These are phyloP conservation scores for Intellagama lesueurii DNA, from an alignment of 2,797 vertebrate species.

Conservation along the genomic window DNA sequence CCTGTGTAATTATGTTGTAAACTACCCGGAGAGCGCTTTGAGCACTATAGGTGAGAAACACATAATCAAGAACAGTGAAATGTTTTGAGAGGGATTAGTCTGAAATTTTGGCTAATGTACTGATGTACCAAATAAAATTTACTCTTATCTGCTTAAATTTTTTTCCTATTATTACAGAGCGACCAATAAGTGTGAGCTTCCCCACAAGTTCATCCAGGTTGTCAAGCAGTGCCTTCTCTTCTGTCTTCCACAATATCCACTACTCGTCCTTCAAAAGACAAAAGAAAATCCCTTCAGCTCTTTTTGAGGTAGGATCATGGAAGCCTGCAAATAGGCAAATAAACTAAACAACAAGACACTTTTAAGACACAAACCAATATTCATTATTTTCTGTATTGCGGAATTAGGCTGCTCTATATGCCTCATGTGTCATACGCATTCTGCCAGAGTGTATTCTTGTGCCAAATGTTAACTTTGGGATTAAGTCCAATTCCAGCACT, in stretches of 20 bases:
- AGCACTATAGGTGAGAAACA: background rate
- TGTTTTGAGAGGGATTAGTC: background rate
- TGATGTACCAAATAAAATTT: background rate
- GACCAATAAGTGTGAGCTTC: constrained; percentile 78
- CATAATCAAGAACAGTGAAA: background rate
- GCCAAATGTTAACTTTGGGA: background rate
- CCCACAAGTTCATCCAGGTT: constrained; percentile 83
- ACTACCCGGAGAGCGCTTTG: too few relatives aligned
- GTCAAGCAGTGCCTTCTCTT: constrained; percentile 87
- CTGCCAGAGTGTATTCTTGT: background rate
- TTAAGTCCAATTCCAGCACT: background rate
- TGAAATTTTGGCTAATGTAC: background rate
- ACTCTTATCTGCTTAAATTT: constrained; percentile 36
- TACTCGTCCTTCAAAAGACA: constrained; percentile 91
- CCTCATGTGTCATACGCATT: constrained; percentile 8
- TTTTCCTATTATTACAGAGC: constrained; percentile 75
- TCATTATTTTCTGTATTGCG: constrained; percentile 10
- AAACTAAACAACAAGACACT: constrained; percentile 1
- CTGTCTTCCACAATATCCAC: constrained; percentile 93
- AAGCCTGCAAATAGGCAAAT: constrained; percentile 46
- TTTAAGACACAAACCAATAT: background rate
- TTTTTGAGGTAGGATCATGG: constrained; percentile 85
- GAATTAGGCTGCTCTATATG: background rate
- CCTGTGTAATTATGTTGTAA: too few relatives aligned
- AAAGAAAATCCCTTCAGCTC: constrained; percentile 89